These are phyloP conservation scores for Odontamblyopus lacepedii DNA, from an alignment of 2,797 vertebrate species.

Conservation along the genomic window DNA sequence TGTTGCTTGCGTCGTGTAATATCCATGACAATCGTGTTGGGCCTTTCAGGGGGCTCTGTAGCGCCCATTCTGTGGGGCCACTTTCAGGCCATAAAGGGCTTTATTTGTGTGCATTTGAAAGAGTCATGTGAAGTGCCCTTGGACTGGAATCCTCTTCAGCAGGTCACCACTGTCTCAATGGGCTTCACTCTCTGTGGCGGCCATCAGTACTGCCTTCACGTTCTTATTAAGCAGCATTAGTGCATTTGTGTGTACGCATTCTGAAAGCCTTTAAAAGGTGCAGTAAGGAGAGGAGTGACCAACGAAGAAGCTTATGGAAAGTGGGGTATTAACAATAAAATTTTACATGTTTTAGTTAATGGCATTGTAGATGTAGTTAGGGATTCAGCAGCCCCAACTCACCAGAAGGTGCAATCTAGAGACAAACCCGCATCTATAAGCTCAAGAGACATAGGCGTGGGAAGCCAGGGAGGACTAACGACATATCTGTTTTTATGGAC, in stretches of 20 bases:
- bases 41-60: slow-evolving; percentile 85
- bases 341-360: slow-evolving; percentile 46
- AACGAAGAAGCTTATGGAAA: slow-evolving; percentile 1
- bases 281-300: slow-evolving; percentile 29
- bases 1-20: slow-evolving; percentile 96
- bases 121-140: slow-evolving; percentile 93
- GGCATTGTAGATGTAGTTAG: slow-evolving; percentile 78
- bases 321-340: slow-evolving; percentile 18
- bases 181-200: slow-evolving; percentile 86
- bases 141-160: slow-evolving; percentile 92
- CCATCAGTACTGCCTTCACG: slow-evolving; percentile 95
- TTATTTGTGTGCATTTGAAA: slow-evolving; percentile 99
- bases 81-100: slow-evolving; percentile 97
- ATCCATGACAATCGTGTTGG: slow-evolving; percentile 99
- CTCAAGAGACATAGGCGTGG: slow-evolving; percentile 79
- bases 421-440: slow-evolving; percentile 37
- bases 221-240: slow-evolving; percentile 85
- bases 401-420: slow-evolving; percentile 51
- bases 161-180: slow-evolving; percentile 92
- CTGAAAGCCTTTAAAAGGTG: slow-evolving; percentile 81
- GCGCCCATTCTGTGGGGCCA: slow-evolving; percentile 89
- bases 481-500: slow-evolving; percentile 92
- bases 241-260: slow-evolving; percentile 61
- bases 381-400: slow-evolving; percentile 31
- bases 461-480: slow-evolving; percentile 85